Percentiles rank a stretch among this genome's conserved stretches.
These are phyloP conservation scores for Microplitis mediator DNA, from an alignment of 1,140 invertebrate species.

Conservation along the genomic window DNA sequence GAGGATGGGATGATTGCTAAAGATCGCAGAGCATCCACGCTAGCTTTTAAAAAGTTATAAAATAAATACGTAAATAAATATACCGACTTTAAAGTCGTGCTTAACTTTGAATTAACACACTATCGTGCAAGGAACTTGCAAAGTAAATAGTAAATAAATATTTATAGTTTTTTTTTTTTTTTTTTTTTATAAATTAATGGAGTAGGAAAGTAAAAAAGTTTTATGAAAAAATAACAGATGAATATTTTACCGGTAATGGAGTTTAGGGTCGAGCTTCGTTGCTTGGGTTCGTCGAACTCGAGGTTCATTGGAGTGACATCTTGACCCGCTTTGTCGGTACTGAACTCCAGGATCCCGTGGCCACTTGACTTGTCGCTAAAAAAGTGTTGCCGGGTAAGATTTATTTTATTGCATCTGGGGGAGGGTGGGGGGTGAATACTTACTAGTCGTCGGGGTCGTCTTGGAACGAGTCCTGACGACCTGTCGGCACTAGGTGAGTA, in stretches of 20 bases:
- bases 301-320: conserved; percentile 87
- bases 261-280: conserved; percentile 72
- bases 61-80: background rate
- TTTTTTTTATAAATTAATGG: background rate
- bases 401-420: background rate
- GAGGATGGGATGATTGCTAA: background rate
- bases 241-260: conserved; percentile 71
- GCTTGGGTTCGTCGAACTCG: conserved; percentile 75
- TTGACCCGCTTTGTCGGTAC: conserved; percentile 85
- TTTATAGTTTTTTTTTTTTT: background rate
- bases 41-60: background rate
- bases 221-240: conserved; percentile 6
- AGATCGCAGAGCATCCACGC: background rate
- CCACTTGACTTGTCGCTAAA: conserved; percentile 63
- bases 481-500: conserved; percentile 52
- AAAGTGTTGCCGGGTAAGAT: background rate
- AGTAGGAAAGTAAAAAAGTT: background rate
- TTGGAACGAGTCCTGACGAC: conserved; percentile 55
- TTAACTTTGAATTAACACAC: background rate
- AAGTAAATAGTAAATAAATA: background rate
- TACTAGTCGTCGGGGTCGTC: conserved; percentile 61
- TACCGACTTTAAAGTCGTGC: background rate
- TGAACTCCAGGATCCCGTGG: conserved; percentile 82
- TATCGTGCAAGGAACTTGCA: conserved; percentile 12
- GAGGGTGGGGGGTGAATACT: conserved; percentile 29